Base-by-base conservation (phyloP, 2,113 vertebrate species). In the Phalacrocorax carbo region DNA sequence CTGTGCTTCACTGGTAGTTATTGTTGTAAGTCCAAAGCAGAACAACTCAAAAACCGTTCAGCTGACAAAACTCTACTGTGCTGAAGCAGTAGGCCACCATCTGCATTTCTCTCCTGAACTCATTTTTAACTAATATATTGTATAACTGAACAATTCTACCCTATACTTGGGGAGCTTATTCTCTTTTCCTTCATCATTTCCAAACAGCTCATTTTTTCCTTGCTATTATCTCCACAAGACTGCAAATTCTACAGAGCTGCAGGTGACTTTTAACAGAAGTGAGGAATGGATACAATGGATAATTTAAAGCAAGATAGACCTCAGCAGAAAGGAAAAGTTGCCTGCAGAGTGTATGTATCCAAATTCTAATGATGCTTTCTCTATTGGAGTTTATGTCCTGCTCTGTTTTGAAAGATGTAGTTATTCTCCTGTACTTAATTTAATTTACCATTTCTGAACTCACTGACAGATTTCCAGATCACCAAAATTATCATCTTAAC, bases 401-500 rank as follows among this genome's bases (percentile, higher is more conserved):
- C 19, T 83, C 72, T 96, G 42, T 93, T 97, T 97, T 97, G 73
- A 82, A 94, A 88, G n/a, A 95, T 60, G 10, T 17, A 89, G 76
- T 69, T 96, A 88, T 75, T 90, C 60, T 93, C 78, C 52, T 78
- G 36, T 34, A 77, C 30, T 96, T 96, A 92, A 97, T 97, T 94
- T 95, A 96, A 96, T 97, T 96, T 96, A 73, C 22, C 64, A 42
- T 86, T 86, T 97, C 91, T 96, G 14, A 96, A 64, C 76, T 96
- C 87, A 60, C 82, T 78, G 34, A 23, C 68, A 88, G 61, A 65
- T 91, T 94, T 97, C 57, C 85, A 93, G 86, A 94, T 83, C 85
- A 69, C 65, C 29, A 46, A 87, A 82, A 97, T 94, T 91, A 79
- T 93, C 49, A 57, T 96, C 30, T 94, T 93, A 95, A 46, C 42